Conservation (phyloP, 2,113 vertebrate species). For the Budorcas taxicolor region DNA sequence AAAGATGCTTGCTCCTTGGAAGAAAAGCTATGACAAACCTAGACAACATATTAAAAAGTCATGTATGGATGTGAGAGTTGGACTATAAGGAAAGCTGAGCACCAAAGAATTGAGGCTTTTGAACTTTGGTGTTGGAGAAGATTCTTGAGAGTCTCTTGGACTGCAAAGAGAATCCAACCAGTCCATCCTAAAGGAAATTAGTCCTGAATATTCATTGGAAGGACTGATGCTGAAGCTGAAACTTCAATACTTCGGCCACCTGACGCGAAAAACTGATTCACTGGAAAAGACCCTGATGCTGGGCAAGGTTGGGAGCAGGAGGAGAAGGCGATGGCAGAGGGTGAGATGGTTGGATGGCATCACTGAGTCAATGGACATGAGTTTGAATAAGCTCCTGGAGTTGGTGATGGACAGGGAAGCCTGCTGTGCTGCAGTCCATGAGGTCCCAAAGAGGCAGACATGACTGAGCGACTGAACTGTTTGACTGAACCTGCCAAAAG, state of each 20-base stretch:
- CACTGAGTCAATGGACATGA: not conserved
- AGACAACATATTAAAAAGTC: not conserved
- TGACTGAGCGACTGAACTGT: not conserved
- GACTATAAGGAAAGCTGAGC: not conserved
- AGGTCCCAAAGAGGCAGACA: not conserved
- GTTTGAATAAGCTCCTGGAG: not conserved
- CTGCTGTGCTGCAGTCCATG: not conserved
- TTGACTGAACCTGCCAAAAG: not conserved
- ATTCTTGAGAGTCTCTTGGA: not conserved
- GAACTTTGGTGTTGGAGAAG: not conserved
- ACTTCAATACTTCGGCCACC: not conserved
- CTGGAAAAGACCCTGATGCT: not conserved
- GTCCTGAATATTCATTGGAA: not conserved
- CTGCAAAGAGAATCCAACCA: not conserved
- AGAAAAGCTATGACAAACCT: not conserved
- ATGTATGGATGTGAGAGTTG: not conserved
- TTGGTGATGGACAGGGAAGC: not conserved
- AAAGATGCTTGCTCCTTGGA: not conserved
- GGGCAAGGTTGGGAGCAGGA: not conserved
- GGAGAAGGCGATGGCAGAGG: not conserved
- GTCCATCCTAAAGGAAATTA: not conserved
- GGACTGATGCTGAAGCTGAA: not conserved
- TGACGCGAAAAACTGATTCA: not conserved
- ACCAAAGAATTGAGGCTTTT: not conserved
- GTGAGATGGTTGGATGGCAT: not conserved